Evolutionary conservation across 2,888 invertebrate species (phyloP).

Genomic region (Spisula solida): DNA sequence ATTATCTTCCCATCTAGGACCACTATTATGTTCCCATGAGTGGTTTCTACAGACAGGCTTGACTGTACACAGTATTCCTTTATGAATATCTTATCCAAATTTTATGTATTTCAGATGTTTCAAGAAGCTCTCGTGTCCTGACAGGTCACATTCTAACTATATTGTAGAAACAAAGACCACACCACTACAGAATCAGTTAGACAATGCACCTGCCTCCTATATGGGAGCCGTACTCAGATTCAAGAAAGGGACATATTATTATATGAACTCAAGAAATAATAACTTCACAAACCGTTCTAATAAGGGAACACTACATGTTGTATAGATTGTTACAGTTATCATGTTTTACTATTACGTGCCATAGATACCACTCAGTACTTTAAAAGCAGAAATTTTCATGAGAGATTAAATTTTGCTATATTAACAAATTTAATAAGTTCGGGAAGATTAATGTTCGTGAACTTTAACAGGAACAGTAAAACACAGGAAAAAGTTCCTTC

Average conservation of each 20-base stretch:
- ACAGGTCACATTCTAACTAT: slow-evolving; percentile 54
- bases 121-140: slow-evolving; percentile 68
- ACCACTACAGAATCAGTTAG: slow-evolving; percentile 80
- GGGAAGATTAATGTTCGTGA: too few species aligned
- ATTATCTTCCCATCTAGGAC: too few species aligned
- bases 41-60: too few species aligned
- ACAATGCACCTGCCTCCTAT: slow-evolving; percentile 87
- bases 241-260: slow-evolving; percentile 83
- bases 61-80: too few species aligned
- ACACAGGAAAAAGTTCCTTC: too few species aligned
- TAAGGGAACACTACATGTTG: slow-evolving; percentile 83
- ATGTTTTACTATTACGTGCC: not conserved
- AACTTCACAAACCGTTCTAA: slow-evolving; percentile 86
- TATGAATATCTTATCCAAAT: not conserved
- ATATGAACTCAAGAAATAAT: slow-evolving; percentile 86
- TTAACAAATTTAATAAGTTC: too few species aligned
- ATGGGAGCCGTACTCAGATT: slow-evolving; percentile 84
- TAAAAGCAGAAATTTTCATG: too few species aligned
- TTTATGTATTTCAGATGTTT: slow-evolving; percentile 72
- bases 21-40: too few species aligned
- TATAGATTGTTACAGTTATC: not conserved
- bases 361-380: too few species aligned
- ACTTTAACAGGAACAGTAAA: too few species aligned
- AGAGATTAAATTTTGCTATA: too few species aligned
- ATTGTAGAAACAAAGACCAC: slow-evolving; percentile 75